A percentile compares a stretch with the other conserved stretches of the same genome.
phyloP scores from a whole-genome alignment of 2,113 vertebrate species.

The Proterorhinus semilunaris region DNA sequence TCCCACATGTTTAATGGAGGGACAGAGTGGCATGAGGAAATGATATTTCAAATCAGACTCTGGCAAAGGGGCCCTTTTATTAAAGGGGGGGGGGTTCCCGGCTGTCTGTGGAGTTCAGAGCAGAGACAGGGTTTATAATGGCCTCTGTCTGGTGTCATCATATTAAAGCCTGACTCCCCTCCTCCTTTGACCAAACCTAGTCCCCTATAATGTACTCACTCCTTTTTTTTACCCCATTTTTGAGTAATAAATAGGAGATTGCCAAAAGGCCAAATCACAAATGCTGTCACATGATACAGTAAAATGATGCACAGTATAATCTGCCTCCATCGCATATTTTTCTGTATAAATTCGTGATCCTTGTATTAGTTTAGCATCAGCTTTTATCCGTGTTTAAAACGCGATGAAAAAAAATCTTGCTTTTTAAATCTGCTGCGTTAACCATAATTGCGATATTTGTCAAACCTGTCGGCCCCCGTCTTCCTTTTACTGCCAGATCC shows the following conservation, averaged over 20 bases:
- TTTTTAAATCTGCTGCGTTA: too few species aligned
- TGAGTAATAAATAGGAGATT: too few species aligned
- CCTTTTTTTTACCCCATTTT: too few species aligned
- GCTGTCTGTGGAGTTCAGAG: constrained; percentile 40
- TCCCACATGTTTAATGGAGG: constrained; percentile 48
- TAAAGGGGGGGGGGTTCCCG: constrained; percentile 56
- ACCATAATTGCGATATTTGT: too few species aligned
- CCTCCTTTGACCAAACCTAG: constrained; percentile 1
- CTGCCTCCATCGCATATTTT: background rate
- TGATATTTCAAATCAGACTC: constrained; percentile 75
- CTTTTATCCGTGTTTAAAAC: too few species aligned
- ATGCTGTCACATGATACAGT: too few species aligned
- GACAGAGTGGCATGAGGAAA: constrained; percentile 62
- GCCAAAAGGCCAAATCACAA: too few species aligned
- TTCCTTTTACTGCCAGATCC: constrained; percentile 48
- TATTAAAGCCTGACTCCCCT: constrained; percentile 54
- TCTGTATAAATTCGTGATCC: background rate
- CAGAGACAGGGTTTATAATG: constrained; percentile 55
- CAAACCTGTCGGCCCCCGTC: background rate
- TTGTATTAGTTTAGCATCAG: background rate
- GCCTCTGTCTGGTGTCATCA: constrained; percentile 54
- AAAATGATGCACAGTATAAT: background rate
- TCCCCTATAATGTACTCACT: constrained; percentile 29
- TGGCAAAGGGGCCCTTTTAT: constrained; percentile 67
- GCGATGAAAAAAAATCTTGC: too few species aligned